Percentiles rank a stretch among this genome's conserved stretches.
Conservation (phyloP, 2,113 vertebrate species). For the Pelvicachromis taeniatus region DNA sequence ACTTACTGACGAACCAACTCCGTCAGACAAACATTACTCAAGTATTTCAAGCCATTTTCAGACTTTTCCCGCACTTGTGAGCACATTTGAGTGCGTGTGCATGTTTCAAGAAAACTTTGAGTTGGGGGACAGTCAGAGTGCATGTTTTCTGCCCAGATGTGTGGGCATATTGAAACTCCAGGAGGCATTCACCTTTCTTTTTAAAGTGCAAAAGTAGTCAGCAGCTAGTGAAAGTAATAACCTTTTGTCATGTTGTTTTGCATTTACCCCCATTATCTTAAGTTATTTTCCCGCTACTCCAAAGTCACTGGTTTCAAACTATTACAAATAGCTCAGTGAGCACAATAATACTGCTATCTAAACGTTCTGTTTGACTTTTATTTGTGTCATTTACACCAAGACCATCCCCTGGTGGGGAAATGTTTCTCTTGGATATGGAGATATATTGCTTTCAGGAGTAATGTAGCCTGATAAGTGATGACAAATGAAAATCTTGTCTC, state of each 20-base stretch:
- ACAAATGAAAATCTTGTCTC: neutral
- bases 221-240: slow-evolving; percentile 57
- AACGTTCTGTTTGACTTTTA: slow-evolving; percentile 37
- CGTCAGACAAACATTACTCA: neutral
- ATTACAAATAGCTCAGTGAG: slow-evolving; percentile 21
- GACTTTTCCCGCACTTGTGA: neutral
- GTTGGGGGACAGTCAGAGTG: neutral
- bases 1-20: neutral
- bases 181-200: slow-evolving; percentile 47
- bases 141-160: slow-evolving; percentile 61
- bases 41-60: neutral
- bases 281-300: neutral
- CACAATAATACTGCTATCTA: slow-evolving; percentile 16
- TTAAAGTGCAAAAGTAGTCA: slow-evolving; percentile 39
- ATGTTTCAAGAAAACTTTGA: neutral
- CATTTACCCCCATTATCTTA: slow-evolving; percentile 1
- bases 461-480: slow-evolving; percentile 7
- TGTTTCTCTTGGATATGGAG: slow-evolving; percentile 13
- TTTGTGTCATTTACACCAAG: slow-evolving; percentile 34
- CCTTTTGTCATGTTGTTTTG: slow-evolving; percentile 50
- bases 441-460: slow-evolving; percentile 14
- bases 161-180: slow-evolving; percentile 62
- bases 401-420: neutral
- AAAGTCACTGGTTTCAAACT: slow-evolving; percentile 50
- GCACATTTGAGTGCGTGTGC: neutral